Base-by-base conservation (phyloP, 2,888 invertebrate genomes). In the Acanthosepion pharaonis region DNA sequence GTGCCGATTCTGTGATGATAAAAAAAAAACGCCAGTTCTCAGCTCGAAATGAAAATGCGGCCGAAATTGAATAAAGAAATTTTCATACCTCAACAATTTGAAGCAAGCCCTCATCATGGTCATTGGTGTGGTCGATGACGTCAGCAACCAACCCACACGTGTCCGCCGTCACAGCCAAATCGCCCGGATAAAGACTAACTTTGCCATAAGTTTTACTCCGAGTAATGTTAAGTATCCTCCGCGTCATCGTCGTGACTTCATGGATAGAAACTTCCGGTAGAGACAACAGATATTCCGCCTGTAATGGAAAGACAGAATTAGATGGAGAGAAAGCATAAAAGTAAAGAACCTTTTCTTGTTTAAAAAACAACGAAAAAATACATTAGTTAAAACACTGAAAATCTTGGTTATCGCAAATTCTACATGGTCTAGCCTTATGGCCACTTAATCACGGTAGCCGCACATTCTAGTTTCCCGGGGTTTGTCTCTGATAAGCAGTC, bases 181-280 rank as follows among this genome's bases (percentile, higher is more conserved):
- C 96, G 0, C 96, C 96, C 0, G 96, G 96, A 91, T 96, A 96
- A 9, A 96, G 93, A 9, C 93, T 78, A 20, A 91, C 59, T 92
- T 94, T 94, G 5, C 78, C 92, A 33, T 59, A 28, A 49, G 94
- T 64, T 55, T 93, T 93, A 91, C 94, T 93, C 49, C 20, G 25
- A 5, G 53, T 53, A 25, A 93, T 93, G n/a, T 93, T 53, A 6
- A 49, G 25, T 49, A 93, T 94, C 4, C 59, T 91, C 15, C 95
- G 94, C 18, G 95, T 33, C 25, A 93, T 42, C 18, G 64, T 53
- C 5, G 48, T 53, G 49, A 94, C 94, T 8, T 95, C 55, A n/a
- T 94, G 94, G 0, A 91, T 53, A n/a, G 95, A 94, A n/a, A 94
- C 94, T n/a, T 94, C 95, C 33, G 94, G 78, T 59, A 94, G 91